Percentiles rank a stretch among this genome's conserved stretches.
These are phyloP conservation scores for Murina feae DNA, from an alignment of 2,113 vertebrate genomes.

Conservation along the genomic window DNA sequence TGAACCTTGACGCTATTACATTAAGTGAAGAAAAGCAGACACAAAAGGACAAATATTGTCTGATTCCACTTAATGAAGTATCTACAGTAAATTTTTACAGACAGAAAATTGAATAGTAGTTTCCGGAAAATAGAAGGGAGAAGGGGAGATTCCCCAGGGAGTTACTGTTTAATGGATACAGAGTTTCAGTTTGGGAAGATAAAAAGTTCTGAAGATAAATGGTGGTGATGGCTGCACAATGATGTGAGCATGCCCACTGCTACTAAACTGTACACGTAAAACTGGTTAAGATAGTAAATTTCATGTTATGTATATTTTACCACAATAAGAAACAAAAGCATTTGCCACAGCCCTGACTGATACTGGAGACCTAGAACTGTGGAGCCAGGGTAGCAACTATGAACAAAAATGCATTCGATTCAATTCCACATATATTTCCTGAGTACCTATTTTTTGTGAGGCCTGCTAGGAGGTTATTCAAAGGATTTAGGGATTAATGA, in stretches of 20 bases:
- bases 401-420: background rate
- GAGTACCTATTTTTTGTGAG: too few species aligned
- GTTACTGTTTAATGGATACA: background rate
- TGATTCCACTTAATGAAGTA: background rate
- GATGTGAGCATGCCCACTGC: background rate
- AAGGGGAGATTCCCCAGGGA: background rate
- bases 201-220: background rate
- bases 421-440: background rate
- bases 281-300: background rate
- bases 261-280: background rate
- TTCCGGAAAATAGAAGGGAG: background rate
- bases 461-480: background rate
- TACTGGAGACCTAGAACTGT: background rate
- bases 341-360: background rate
- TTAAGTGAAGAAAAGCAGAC: constrained; percentile 6
- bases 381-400: background rate
- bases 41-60: background rate
- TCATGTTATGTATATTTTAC: background rate
- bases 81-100: background rate
- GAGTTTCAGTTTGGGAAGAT: background rate
- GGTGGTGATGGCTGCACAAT: background rate
- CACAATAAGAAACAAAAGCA: background rate
- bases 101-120: background rate
- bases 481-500: background rate
- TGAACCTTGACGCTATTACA: background rate